Percentiles rank a stretch among this genome's conserved stretches.
Conservation (phyloP, 2,888 invertebrate genomes). For the Trichacis sp. region DNA sequence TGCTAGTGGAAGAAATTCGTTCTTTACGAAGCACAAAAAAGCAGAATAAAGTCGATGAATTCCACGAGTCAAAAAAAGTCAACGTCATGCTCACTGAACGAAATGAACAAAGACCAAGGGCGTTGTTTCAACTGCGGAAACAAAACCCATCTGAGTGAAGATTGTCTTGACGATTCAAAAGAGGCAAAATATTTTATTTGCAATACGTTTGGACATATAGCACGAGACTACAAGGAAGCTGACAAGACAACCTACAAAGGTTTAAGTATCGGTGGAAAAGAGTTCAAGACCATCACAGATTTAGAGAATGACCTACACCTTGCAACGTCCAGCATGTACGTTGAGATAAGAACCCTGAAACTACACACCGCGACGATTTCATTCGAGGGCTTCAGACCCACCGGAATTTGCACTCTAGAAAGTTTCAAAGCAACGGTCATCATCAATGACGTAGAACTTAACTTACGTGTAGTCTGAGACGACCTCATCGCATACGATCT, state of each 20-base stretch:
- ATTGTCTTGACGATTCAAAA: slow-evolving; percentile 20
- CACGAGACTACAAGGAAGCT: slow-evolving; percentile 2
- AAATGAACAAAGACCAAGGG: neutral
- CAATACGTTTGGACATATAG: slow-evolving; percentile 28
- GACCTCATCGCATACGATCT: slow-evolving; percentile 21
- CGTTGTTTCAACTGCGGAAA: slow-evolving; percentile 21
- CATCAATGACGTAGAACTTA: slow-evolving; percentile 12
- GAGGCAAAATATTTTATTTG: slow-evolving; percentile 39
- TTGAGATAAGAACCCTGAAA: slow-evolving; percentile 19
- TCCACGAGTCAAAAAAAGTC: neutral
- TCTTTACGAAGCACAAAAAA: neutral
- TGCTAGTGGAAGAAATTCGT: slow-evolving; percentile 5
- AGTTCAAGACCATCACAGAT: slow-evolving; percentile 20
- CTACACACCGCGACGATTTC: neutral
- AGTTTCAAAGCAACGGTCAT: slow-evolving; percentile 14
- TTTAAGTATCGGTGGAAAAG: slow-evolving; percentile 13
- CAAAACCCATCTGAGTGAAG: neutral
- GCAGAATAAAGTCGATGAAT: neutral
- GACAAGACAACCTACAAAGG: slow-evolving; percentile 35
- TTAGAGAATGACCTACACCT: slow-evolving; percentile 28
- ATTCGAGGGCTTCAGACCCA: slow-evolving; percentile 17
- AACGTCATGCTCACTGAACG: neutral
- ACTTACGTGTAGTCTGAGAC: slow-evolving; percentile 30
- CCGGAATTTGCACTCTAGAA: slow-evolving; percentile 19
- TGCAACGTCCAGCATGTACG: slow-evolving; percentile 15